Conservation (phyloP, 2,888 invertebrate genomes). For the Tipula vernalis region DNA sequence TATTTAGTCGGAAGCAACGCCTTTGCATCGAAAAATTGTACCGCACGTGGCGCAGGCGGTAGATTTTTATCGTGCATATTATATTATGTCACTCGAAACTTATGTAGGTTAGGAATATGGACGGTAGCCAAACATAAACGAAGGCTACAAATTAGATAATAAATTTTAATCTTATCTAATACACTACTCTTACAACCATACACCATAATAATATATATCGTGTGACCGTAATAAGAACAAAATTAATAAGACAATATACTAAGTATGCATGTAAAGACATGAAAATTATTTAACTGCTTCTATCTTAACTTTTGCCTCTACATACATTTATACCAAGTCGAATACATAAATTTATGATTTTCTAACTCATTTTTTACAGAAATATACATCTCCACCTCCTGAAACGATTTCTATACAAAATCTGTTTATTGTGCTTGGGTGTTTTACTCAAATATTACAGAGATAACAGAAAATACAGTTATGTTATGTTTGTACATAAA, state of each 20-base stretch:
- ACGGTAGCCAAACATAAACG: background rate
- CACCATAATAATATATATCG: background rate
- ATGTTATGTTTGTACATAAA: background rate
- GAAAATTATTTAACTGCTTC: background rate
- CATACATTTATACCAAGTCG: background rate
- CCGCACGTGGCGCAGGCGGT: too few relatives aligned
- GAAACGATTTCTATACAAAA: background rate
- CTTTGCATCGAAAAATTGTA: too few relatives aligned
- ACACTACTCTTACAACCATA: background rate
- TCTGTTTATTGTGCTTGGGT: background rate
- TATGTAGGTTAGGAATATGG: too few relatives aligned
- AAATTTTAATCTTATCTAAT: background rate
- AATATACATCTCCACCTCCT: background rate
- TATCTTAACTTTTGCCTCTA: background rate
- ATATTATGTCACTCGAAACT: too few relatives aligned
- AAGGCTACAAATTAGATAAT: background rate
- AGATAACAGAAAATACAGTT: background rate
- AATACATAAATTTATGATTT: background rate
- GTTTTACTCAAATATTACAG: background rate
- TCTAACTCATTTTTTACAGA: background rate
- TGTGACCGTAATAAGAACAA: background rate
- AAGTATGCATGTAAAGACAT: background rate
- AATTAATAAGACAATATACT: background rate
- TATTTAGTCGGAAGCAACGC: too few relatives aligned
- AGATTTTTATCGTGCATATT: too few relatives aligned